Base-by-base conservation (phyloP, 2,888 invertebrate genomes). In the Dryocosmus kuriphilus region DNA sequence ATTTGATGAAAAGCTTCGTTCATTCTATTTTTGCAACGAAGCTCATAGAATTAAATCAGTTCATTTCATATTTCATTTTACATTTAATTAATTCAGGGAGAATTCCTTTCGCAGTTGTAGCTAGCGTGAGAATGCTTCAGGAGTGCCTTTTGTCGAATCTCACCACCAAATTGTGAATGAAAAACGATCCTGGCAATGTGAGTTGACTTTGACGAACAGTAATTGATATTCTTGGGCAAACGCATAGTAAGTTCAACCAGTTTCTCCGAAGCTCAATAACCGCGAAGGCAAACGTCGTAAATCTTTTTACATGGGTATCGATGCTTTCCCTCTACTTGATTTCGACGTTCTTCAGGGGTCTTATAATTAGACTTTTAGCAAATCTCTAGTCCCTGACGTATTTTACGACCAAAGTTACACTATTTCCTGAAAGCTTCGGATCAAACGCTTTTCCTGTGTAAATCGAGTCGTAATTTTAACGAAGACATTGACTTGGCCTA, bases 351-450 rank as follows among this genome's bases (percentile, higher is more conserved):
- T 71, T 51, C 22, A n/a, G 14, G 46, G 51, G n/a, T 71, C 51
- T 71, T 71, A 71, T 55, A 71, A 71, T 71, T 71, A 71, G 71
- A 71, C 71, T 71, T 71, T 71, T 71, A 71, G 71, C 51, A 55
- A 71, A 51, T 30, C 30, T 71, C 71, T 51, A 71, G 51, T 55
- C 11, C n/a, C 30, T 27, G 27, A 60, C 24, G 24, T 27, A 16
- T 60, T 60, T 60, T 27, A 60, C 22, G 27, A 60, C 5, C 27
- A 60, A 71, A 51, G 51, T 71, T 51, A 71, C 8, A 55, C 71
- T 46, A 55, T 71, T 71, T 71, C 32, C 51, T 19, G 51, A 71
- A 71, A 71, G 51, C 27, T 71, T 55, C 30, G n/a, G 51, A 51
- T 71, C 51, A 71, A 51, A 71, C 2, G 41, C 46, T 67, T 24